Conservation (phyloP, 2,113 vertebrate genomes). For the Pycnonotus jocosus region DNA sequence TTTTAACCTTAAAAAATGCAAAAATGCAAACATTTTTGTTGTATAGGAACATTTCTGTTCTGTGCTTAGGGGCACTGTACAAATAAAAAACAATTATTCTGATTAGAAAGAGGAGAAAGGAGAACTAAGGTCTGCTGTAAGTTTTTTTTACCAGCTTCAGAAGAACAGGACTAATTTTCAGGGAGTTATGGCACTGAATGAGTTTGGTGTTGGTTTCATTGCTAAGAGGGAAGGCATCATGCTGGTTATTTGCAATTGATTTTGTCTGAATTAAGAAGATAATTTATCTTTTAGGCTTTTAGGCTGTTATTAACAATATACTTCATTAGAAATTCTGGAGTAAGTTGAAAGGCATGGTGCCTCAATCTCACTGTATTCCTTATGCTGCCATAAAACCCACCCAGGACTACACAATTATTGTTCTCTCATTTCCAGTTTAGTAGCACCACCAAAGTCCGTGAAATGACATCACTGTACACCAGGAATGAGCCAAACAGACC, state of each 20-base stretch:
- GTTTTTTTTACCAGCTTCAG: not conserved
- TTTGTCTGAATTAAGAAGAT: not conserved
- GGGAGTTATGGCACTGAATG: not conserved
- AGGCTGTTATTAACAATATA: not conserved
- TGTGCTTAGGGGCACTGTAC: not conserved
- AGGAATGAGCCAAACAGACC: not conserved
- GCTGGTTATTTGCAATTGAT: not conserved
- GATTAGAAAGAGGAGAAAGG: not conserved
- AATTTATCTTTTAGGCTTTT: not conserved
- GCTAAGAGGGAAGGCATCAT: not conserved
- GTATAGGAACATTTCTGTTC: not conserved
- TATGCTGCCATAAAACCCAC: not conserved
- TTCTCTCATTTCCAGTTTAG: not conserved
- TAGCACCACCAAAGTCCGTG: not conserved
- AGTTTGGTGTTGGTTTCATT: not conserved
- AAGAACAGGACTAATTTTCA: not conserved
- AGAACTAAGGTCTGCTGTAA: not conserved
- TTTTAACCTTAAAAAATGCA: not conserved
- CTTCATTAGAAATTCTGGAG: conserved; percentile 25
- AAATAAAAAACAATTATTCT: not conserved
- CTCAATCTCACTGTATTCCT: conserved; percentile 74
- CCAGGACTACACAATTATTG: too few species aligned
- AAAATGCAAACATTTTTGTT: not conserved
- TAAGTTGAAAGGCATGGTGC: conserved; percentile 79
- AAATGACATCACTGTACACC: not conserved